Conservation (phyloP, 2,888 invertebrate genomes). For the Dynastes hyllus region DNA sequence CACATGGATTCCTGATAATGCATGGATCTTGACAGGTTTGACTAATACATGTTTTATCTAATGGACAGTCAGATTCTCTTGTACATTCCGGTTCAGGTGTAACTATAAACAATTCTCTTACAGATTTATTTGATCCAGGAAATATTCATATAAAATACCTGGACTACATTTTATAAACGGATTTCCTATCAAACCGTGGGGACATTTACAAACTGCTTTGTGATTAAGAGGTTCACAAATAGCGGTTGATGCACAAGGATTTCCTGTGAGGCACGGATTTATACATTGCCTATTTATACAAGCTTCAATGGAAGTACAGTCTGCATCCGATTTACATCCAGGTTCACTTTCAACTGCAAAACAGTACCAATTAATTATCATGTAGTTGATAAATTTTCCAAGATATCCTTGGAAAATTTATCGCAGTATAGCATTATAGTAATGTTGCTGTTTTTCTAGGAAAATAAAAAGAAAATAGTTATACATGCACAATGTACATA, state of each 20-base stretch:
- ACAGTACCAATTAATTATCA: slow-evolving; percentile 57
- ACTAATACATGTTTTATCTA: slow-evolving; percentile 86
- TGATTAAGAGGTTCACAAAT: slow-evolving; percentile 85
- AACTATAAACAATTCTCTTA: slow-evolving; percentile 62
- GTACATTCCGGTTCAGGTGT: slow-evolving; percentile 79
- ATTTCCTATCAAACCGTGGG: slow-evolving; percentile 83
- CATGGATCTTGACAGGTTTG: slow-evolving; percentile 89
- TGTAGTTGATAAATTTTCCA: slow-evolving; percentile 29
- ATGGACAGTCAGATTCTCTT: slow-evolving; percentile 83
- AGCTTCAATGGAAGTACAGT: slow-evolving; percentile 82
- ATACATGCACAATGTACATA: slow-evolving; percentile 20
- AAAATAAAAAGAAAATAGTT: slow-evolving; percentile 39
- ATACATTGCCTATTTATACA: slow-evolving; percentile 84
- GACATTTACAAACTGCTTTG: slow-evolving; percentile 85
- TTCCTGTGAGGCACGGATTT: slow-evolving; percentile 82
- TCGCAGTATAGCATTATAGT: background rate
- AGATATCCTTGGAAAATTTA: slow-evolving; percentile 25
- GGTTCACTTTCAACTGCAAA: slow-evolving; percentile 68
- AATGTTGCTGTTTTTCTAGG: slow-evolving; percentile 60
- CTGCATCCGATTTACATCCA: slow-evolving; percentile 81
- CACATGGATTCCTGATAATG: slow-evolving; percentile 84
- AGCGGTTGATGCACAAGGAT: slow-evolving; percentile 85
- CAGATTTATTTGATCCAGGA: background rate
- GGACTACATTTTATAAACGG: slow-evolving; percentile 85
- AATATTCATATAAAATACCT: slow-evolving; percentile 62